Base-by-base conservation (phyloP, 1,140 invertebrate species). In the Sinella curviseta region DNA sequence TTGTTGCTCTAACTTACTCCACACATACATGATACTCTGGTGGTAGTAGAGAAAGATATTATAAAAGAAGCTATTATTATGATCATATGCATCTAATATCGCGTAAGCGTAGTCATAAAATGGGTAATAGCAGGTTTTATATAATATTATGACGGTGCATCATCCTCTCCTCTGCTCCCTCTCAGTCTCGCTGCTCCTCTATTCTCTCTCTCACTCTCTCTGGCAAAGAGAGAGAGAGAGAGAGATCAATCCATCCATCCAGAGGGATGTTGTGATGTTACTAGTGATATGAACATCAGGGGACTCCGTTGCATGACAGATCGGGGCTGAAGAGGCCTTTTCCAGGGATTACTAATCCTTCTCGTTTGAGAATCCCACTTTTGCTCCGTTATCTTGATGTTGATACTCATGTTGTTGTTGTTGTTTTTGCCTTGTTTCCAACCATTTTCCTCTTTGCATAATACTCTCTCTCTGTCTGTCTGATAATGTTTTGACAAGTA, bases 231-330 rank as follows among this genome's bases (percentile, higher is more conserved):
- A 12, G 39, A 48, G 39, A 48, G 8, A 12, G 39, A 48, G 39
- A 48, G 39, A 48, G 65, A 70, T 70, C 65, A 70, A 70, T 70
- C 26, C 26, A 70, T 70, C 26, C 12, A 60, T 60, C 57, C 24
- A 33, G 65, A 70, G 65, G 65, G 65, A 70, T 60, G 57, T 4
- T 60, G 30, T 70, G 65, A 70, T 70, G 28, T 20, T 70, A 30
- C 8, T 70, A 70, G 31, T 70, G 65, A 70, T 70, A 70, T 70
- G 65, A 70, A 70, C 65, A 70, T 70, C 65, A 70, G 65, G 65
- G 65, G 65, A 70, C 65, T 33, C 31, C 12, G 8, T 60, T 70
- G 28, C 65, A 70, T 70, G 65, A 70, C 65, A 70, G 65, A 70
- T 70, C 65, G 65, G 26, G 65, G 65, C 65, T 70, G 65, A 70